These are phyloP conservation scores for Brachystomella parvula DNA, from an alignment of 1,140 invertebrate genomes.

Conservation along the genomic window DNA sequence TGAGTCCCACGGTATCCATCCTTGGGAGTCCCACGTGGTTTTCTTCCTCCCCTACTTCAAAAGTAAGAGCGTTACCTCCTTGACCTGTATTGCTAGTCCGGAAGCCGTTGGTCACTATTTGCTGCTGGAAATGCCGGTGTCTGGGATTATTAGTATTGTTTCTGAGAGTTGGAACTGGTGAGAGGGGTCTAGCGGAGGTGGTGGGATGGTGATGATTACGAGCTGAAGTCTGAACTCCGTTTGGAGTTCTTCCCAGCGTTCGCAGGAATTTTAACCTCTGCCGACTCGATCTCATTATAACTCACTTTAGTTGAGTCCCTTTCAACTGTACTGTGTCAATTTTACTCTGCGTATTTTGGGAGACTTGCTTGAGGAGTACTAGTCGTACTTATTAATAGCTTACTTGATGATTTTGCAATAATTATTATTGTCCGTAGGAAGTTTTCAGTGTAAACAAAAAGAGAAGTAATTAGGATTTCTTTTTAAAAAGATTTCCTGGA, in stretches of 20 bases:
- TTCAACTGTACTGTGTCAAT: too few species aligned
- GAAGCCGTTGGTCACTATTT: neutral
- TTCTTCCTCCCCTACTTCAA: neutral
- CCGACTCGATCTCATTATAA: constrained; percentile 35
- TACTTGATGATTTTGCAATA: too few species aligned
- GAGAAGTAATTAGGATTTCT: too few species aligned
- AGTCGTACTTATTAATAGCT: too few species aligned
- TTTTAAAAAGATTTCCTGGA: too few species aligned
- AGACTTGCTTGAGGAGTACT: too few species aligned
- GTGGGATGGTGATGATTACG: constrained; percentile 1
- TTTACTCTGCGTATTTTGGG: too few species aligned
- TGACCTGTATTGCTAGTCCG: neutral
- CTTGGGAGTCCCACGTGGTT: neutral
- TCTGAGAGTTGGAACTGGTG: neutral
- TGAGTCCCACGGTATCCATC: neutral
- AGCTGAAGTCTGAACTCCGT: constrained; percentile 14
- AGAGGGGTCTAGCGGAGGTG: neutral
- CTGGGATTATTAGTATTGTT: too few species aligned
- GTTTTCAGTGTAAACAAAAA: too few species aligned
- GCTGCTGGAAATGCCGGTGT: neutral
- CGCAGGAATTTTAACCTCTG: constrained; percentile 35
- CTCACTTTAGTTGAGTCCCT: too few species aligned
- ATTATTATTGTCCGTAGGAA: too few species aligned
- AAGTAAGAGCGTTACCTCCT: neutral
- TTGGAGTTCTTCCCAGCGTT: constrained; percentile 21